Evolutionary conservation across 92 coral and sea anemone species (phyloP).

Genomic region (Siderastrea radians): DNA sequence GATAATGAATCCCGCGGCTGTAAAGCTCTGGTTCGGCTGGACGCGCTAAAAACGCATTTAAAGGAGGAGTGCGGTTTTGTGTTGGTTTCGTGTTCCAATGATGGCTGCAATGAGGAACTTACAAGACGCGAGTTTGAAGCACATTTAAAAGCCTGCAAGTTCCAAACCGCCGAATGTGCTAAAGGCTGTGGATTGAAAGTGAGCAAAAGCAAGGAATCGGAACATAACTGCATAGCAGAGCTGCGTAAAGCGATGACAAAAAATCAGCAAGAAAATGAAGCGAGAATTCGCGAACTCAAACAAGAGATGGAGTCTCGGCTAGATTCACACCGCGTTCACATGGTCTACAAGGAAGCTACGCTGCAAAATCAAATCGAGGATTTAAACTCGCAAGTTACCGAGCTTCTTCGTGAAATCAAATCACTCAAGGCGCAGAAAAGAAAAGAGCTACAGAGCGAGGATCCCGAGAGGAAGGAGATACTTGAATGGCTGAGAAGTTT

Average conservation of each 20-base stretch:
- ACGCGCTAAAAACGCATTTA: slow-evolving; percentile 76
- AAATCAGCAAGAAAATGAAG: slow-evolving; percentile 60
- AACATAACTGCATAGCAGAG: slow-evolving; percentile 87
- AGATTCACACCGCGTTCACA: slow-evolving; percentile 90
- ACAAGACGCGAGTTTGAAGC: slow-evolving; percentile 83
- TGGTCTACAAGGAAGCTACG: slow-evolving; percentile 90
- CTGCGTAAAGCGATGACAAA: slow-evolving; percentile 75
- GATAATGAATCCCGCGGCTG: slow-evolving; percentile 88
- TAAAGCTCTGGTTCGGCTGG: slow-evolving; percentile 78
- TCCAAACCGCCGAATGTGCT: slow-evolving; percentile 78
- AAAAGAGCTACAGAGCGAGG: slow-evolving; percentile 64
- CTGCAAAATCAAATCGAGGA: slow-evolving; percentile 92
- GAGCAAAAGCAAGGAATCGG: slow-evolving; percentile 75
- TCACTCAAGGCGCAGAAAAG: slow-evolving; percentile 75
- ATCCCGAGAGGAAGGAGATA: slow-evolving; percentile 75
- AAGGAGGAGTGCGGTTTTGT: slow-evolving; percentile 89
- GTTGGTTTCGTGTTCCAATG: slow-evolving; percentile 75
- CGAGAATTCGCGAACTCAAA: slow-evolving; percentile 58
- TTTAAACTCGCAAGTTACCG: slow-evolving; percentile 71
- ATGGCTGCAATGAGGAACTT: slow-evolving; percentile 79
- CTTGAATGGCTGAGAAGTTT: slow-evolving; percentile 86
- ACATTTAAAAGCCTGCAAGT: slow-evolving; percentile 75
- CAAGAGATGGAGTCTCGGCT: slow-evolving; percentile 81
- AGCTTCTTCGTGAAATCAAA: slow-evolving; percentile 76
- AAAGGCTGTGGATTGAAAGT: slow-evolving; percentile 91